A percentile compares a stretch with the other conserved stretches of the same genome.
Conservation (phyloP, 1,140 invertebrate species). For the Penaeus chinensis region DNA sequence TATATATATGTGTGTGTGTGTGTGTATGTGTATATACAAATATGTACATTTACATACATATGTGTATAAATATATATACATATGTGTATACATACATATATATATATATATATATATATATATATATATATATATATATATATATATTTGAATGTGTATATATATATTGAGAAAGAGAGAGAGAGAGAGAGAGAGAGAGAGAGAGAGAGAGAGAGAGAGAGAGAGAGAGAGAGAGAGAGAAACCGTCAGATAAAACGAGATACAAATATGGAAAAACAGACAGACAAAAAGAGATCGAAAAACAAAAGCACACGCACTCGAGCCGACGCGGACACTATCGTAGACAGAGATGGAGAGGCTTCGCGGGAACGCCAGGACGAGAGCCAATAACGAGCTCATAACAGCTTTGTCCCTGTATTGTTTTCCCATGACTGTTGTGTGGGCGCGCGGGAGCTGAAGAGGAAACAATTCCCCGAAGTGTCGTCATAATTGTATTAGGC, state of each 20-base stretch:
- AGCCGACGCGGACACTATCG: not conserved
- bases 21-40: too few relatives aligned
- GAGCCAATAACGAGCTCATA: constrained; percentile 49
- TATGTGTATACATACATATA: too few relatives aligned
- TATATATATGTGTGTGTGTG: too few relatives aligned
- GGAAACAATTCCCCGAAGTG: constrained; percentile 40
- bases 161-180: not conserved
- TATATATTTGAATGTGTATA: too few relatives aligned
- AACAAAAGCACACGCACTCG: not conserved
- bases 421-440: constrained; percentile 37
- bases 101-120: too few relatives aligned
- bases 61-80: too few relatives aligned
- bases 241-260: not conserved
- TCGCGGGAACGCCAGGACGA: not conserved
- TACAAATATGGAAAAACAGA: not conserved
- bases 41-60: too few relatives aligned
- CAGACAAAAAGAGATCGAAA: not conserved
- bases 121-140: too few relatives aligned
- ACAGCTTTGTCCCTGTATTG: constrained; percentile 27
- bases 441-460: constrained; percentile 7
- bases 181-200: constrained; percentile 16
- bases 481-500: constrained; percentile 51
- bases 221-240: too few relatives aligned
- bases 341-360: not conserved
- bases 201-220: not conserved